Evolutionary conservation across 2,113 vertebrate species (phyloP), one percentile per base, ranked within the genome.

Genomic region (Myxocyprinus asiaticus): DNA sequence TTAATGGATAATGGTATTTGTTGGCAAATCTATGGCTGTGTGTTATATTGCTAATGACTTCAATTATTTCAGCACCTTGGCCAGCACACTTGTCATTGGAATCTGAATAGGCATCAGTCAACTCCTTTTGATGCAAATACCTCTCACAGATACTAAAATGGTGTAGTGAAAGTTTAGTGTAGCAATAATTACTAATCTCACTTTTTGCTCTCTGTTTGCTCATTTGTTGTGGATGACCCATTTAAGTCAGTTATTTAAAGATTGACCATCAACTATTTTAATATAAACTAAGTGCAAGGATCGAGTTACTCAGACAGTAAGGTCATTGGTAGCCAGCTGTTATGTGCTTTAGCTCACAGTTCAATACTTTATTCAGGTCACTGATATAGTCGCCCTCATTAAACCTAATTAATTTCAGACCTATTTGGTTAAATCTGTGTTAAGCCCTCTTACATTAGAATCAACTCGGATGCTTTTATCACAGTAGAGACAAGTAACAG

Each of bases 61-160:
- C 10, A 11, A 22, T 17, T 0, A 50, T 67, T 67, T 67, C 47
- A 67, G 66, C 66, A 67, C 47, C 47, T 67, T 67, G 66, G 47
- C 50, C 66, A 68, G 47, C 15, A 51, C 66, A 67, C n/a, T n/a
- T 68, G 15, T 17, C 47, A 67, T 67, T 48, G 15, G 5, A 12
- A 50, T 45, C 5, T 51, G 5, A 67, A 50, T n/a, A n/a, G n/a
- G n/a, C n/a, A n/a, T n/a, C n/a, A n/a, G n/a, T n/a, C n/a, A n/a
- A n/a, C n/a, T n/a, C n/a, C n/a, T n/a, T n/a, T n/a, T n/a, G n/a
- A n/a, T n/a, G n/a, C n/a, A n/a, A n/a, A n/a, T n/a, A n/a, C n/a
- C n/a, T n/a, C n/a, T n/a, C n/a, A n/a, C n/a, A n/a, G n/a, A n/a
- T n/a, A n/a, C n/a, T n/a, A n/a, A n/a, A n/a, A n/a, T n/a, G n/a